These are phyloP conservation scores for Elgaria multicarinata DNA, from an alignment of 2,113 vertebrate species.

Conservation along the genomic window DNA sequence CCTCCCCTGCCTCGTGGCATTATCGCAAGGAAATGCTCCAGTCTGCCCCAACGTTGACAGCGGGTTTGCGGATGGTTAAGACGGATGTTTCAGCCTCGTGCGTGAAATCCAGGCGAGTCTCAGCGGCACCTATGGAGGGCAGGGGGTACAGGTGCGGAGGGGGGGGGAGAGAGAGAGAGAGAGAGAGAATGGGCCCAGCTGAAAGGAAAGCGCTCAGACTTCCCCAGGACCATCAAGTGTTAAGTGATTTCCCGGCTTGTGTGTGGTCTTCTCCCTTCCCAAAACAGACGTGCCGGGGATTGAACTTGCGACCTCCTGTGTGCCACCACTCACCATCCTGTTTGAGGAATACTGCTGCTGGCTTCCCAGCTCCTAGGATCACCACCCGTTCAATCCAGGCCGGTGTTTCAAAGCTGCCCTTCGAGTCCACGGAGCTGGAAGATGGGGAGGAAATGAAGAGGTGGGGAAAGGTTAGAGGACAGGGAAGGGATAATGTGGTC, in stretches of 20 bases:
- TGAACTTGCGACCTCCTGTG: too few species aligned
- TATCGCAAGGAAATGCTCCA: constrained; percentile 86
- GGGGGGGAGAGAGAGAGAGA: not conserved
- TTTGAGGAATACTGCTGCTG: constrained; percentile 77
- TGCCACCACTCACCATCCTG: constrained; percentile 77
- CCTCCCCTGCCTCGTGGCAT: constrained; percentile 41
- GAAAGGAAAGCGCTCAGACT: not conserved
- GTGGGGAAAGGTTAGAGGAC: not conserved
- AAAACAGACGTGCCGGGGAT: too few species aligned
- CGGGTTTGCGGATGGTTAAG: constrained; percentile 86
- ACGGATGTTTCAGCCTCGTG: constrained; percentile 83
- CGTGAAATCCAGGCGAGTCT: constrained; percentile 83
- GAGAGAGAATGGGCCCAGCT: not conserved
- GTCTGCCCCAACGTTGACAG: constrained; percentile 81
- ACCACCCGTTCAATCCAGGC: constrained; percentile 88
- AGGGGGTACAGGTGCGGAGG: rapidly evolving
- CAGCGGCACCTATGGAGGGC: constrained; percentile 74
- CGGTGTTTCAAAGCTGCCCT: constrained; percentile 78
- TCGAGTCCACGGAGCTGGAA: constrained; percentile 80
- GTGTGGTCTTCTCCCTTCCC: too few species aligned
- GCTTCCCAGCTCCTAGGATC: constrained; percentile 84
- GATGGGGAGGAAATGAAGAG: too few species aligned
- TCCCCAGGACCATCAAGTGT: not conserved
- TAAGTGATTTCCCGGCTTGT: too few species aligned
- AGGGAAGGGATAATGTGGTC: not conserved